Percentiles rank a stretch among this genome's conserved stretches.
Evolutionary conservation across 2,113 vertebrate genomes (phyloP).

Genomic region (Odontophorus gujanensis): DNA sequence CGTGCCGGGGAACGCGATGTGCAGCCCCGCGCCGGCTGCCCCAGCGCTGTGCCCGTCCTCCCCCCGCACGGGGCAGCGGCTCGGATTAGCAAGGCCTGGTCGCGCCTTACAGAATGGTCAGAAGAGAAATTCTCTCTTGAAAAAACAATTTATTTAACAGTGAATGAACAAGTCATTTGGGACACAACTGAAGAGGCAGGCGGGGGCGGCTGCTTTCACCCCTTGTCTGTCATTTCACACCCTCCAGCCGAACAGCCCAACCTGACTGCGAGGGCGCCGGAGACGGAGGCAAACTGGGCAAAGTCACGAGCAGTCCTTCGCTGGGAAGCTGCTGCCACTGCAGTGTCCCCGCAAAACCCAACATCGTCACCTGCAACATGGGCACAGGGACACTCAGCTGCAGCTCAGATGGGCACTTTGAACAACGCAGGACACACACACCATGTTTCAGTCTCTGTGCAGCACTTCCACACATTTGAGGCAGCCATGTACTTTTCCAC

Average conservation of each 20-base stretch:
- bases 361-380: conserved; percentile 81
- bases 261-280: conserved; percentile 57
- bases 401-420: neutral
- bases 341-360: conserved; percentile 79
- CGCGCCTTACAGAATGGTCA: neutral
- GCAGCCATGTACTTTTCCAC: neutral
- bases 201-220: neutral
- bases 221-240: conserved; percentile 64
- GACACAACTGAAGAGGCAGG: neutral
- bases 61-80: neutral
- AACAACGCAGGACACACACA: neutral
- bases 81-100: neutral
- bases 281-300: conserved; percentile 74
- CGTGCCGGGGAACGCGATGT: no score
- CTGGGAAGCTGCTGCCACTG: conserved; percentile 76
- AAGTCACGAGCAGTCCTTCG: conserved; percentile 77
- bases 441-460: rapidly evolving
- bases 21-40: no score
- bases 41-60: neutral
- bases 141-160: conserved; percentile 51
- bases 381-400: neutral
- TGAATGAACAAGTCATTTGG: neutral
- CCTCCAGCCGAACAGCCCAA: conserved; percentile 85
- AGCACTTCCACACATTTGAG: neutral
- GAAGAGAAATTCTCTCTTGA: neutral